A percentile compares a stretch with the other conserved stretches of the same genome.
These are phyloP conservation scores for Takifugu flavidus DNA, from an alignment of 2,113 vertebrate species.

Conservation along the genomic window DNA sequence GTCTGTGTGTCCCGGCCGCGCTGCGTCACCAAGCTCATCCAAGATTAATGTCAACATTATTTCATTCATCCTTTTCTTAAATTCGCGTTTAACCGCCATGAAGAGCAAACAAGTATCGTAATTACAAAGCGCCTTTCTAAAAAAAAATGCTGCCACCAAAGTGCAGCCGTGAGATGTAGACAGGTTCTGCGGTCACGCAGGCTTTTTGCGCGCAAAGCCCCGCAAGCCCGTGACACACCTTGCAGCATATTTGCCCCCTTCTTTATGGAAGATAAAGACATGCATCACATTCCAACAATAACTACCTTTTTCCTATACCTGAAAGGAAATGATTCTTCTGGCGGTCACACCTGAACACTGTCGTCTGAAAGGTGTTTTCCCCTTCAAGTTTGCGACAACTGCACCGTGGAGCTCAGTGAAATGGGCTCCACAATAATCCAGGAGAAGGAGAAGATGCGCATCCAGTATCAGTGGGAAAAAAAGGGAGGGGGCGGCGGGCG, in stretches of 20 bases:
- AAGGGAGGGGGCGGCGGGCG: conserved; percentile 13
- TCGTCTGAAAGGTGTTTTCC: neutral
- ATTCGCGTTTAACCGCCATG: neutral
- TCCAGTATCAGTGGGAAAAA: conserved; percentile 23
- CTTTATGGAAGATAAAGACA: conserved; percentile 20
- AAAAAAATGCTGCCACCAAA: neutral
- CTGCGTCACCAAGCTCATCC: conserved; percentile 18
- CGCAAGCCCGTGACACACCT: conserved; percentile 61
- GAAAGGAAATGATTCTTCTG: neutral
- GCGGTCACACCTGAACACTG: too few relatives aligned
- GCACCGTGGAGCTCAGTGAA: conserved; percentile 24
- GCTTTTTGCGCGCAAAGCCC: conserved; percentile 51
- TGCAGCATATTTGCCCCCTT: neutral
- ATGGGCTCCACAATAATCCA: conserved; percentile 33
- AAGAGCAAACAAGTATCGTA: neutral
- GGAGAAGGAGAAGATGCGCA: conserved; percentile 44
- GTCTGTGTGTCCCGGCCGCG: neutral
- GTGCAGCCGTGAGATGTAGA: neutral
- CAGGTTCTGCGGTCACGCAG: neutral
- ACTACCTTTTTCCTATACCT: conserved; percentile 50
- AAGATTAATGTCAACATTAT: neutral
- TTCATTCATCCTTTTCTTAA: too few relatives aligned
- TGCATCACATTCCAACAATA: conserved; percentile 22
- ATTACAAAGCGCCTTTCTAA: too few relatives aligned
- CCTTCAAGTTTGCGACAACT: conserved; percentile 45